Conservation (phyloP, 2,113 vertebrate genomes). For the Amazona vittata region DNA sequence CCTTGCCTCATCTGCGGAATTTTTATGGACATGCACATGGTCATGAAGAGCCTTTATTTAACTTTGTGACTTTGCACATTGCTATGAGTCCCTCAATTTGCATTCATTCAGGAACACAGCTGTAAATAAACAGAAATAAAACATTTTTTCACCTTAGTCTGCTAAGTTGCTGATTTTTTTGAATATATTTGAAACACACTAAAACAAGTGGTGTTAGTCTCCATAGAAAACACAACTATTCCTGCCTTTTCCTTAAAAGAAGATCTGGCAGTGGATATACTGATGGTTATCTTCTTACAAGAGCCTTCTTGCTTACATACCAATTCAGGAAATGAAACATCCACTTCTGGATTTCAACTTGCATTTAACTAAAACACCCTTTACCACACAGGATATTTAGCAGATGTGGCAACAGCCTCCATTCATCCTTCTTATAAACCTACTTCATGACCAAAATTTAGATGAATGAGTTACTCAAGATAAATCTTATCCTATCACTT, state of each 20-base stretch:
- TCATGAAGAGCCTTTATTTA: background rate
- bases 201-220: background rate
- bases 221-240: background rate
- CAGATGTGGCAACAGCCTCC: background rate
- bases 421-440: background rate
- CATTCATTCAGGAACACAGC: background rate
- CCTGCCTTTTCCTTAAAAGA: background rate
- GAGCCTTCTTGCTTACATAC: background rate
- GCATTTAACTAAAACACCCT: background rate
- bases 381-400: background rate
- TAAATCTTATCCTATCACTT: background rate
- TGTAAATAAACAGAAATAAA: background rate
- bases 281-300: background rate
- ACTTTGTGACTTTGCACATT: background rate
- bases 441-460: background rate
- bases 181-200: background rate
- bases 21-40: background rate
- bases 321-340: background rate
- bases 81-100: background rate
- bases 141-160: background rate
- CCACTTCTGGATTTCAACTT: background rate
- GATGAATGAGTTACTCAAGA: background rate
- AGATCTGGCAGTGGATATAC: background rate
- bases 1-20: background rate
- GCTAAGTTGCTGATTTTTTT: background rate